Conservation (phyloP, 2,888 invertebrate species). For the Parnassius glacialis region DNA sequence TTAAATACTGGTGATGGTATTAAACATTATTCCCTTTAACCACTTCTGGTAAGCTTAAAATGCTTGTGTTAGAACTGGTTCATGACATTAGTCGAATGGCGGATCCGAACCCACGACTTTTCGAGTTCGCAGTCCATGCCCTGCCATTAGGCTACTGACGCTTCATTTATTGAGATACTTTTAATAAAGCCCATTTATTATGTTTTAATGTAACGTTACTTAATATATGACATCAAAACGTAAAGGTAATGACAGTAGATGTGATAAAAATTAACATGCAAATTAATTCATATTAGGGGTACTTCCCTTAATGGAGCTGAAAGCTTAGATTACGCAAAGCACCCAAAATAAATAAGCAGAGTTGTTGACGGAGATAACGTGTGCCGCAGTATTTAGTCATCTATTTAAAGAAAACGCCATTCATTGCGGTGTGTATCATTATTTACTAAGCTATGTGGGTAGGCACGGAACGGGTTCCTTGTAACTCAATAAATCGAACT, state of each 20-base stretch:
- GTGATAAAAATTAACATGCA: not conserved
- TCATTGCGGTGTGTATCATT: constrained; percentile 72
- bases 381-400: constrained; percentile 74
- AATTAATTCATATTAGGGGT: constrained; percentile 40
- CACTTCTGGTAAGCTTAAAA: too few species aligned
- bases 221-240: not conserved
- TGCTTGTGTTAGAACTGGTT: too few species aligned
- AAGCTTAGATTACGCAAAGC: constrained; percentile 69
- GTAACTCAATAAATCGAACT: constrained; percentile 68
- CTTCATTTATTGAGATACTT: too few species aligned
- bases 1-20: too few species aligned
- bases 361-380: constrained; percentile 67
- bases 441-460: constrained; percentile 77
- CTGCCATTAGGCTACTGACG: too few species aligned
- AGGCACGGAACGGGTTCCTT: constrained; percentile 77
- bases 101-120: too few species aligned
- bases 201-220: not conserved
- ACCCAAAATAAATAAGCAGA: constrained; percentile 61
- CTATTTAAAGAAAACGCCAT: constrained; percentile 77
- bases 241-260: not conserved
- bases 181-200: too few species aligned
- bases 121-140: too few species aligned
- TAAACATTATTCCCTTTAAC: too few species aligned
- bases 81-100: too few species aligned
- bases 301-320: constrained; percentile 57